A percentile compares a stretch with the other conserved stretches of the same genome.
phyloP scores from a whole-genome alignment of 2,888 invertebrate genomes.

The Teleiodes luculella region DNA sequence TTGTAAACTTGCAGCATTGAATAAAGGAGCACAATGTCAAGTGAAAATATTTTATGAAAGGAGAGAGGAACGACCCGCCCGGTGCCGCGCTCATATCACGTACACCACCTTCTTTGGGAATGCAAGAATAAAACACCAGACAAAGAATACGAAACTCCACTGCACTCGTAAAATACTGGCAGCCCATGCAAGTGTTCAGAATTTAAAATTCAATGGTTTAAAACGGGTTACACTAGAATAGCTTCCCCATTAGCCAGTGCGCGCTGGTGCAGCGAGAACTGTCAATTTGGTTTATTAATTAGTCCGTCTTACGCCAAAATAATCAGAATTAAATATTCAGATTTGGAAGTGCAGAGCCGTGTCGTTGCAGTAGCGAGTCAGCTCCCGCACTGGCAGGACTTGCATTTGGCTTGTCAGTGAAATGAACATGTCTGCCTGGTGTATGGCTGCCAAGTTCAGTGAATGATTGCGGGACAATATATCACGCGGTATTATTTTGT shows the following conservation, averaged over 20 bases:
- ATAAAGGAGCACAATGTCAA: conserved; percentile 54
- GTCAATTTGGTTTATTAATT: conserved; percentile 65
- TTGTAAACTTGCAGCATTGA: conserved; percentile 38
- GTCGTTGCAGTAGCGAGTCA: conserved; percentile 57
- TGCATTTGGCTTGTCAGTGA: conserved; percentile 66
- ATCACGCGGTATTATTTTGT: conserved; percentile 5
- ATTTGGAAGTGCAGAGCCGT: conserved; percentile 69
- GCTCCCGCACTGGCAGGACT: conserved; percentile 57
- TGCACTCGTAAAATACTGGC: conserved; percentile 57
- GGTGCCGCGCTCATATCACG: conserved; percentile 53
- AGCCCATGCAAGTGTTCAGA: conserved; percentile 48
- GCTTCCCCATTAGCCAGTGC: conserved; percentile 44
- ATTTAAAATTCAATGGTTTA: conserved; percentile 56
- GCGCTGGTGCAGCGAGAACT: conserved; percentile 25
- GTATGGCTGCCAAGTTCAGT: conserved; percentile 11
- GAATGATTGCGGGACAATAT: conserved; percentile 10
- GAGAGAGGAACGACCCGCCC: conserved; percentile 35
- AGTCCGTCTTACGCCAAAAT: conserved; percentile 56
- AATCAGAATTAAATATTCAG: conserved; percentile 70
- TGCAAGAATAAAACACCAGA: conserved; percentile 63
- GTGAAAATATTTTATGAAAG: conserved; percentile 63
- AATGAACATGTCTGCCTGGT: conserved; percentile 66
- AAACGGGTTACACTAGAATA: conserved; percentile 35
- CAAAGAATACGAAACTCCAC: conserved; percentile 56
- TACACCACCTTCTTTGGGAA: conserved; percentile 41